Evolutionary conservation across 2,113 vertebrate species (phyloP), one percentile per base, ranked within the genome.

Genomic region (Spermophilus dauricus): DNA sequence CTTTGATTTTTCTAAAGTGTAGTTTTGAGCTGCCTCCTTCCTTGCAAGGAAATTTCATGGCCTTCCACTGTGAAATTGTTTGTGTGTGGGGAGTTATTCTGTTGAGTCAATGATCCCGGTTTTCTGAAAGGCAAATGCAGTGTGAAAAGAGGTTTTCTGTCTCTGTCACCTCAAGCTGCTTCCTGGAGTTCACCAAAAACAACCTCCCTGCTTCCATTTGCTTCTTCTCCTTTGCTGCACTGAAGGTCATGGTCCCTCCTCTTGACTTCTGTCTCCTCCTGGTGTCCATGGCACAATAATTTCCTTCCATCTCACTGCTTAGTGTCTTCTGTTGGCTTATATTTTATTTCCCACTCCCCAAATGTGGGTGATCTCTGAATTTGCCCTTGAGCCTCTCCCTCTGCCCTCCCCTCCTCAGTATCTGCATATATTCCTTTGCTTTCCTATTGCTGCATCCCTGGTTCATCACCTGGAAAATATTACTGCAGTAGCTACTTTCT

Each of bases 41-140:
- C 16, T 56, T 90, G 24, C 69, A 45, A 28, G 24, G 42, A 87
- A 69, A 67, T 58, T 53, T 28, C 18, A 45, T 5, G 17, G 8
- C 48, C 20, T 91, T 93, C 14, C 12, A 56, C 83, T 39, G 48
- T 75, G 63, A 87, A 72, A 63, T 58, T 37, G 2, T 86, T 67
- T 73, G 45, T 37, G 81, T 37, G n/a, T n/a, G n/a, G 26, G 30
- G 65, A 93, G 45, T 94, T 82, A 58, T 32, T 89, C 22, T 67
- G 53, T 13, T 72, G 69, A 63, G 45, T 86, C 45, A 83, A 4
- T 22, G 61, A 80, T 67, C 28, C 61, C n/a, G 73, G 28, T 39
- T 86, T 92, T 69, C 65, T 78, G 56, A 88, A 92, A 94, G 75
- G 48, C 58, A 72, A 72, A 72, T 48, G 11, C 91, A 56, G 6